These are phyloP conservation scores for Coleophora deauratella DNA, from an alignment of 2,888 invertebrate genomes.

Conservation along the genomic window DNA sequence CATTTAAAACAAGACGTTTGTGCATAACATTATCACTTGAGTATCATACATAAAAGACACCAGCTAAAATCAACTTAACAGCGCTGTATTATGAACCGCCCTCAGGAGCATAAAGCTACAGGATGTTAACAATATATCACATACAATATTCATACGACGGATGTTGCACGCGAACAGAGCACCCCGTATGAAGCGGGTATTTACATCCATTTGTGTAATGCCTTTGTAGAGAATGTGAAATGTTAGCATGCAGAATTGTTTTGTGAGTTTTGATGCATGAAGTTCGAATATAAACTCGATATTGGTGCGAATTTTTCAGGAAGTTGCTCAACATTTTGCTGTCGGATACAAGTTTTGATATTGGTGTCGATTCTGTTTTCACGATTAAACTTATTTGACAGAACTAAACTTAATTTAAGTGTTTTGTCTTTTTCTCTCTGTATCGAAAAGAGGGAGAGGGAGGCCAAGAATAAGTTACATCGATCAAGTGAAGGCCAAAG, in stretches of 20 bases:
- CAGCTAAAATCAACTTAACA: neutral
- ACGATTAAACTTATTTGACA: too few species aligned
- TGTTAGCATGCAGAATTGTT: conserved; percentile 18
- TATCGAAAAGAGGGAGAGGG: too few species aligned
- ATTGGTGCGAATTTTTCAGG: too few species aligned
- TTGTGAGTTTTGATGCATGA: conserved; percentile 6
- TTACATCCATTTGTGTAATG: conserved; percentile 27
- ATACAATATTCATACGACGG: conserved; percentile 45
- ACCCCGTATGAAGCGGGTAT: conserved; percentile 6
- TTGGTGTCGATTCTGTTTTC: too few species aligned
- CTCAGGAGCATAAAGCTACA: conserved; percentile 9
- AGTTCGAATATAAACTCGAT: neutral
- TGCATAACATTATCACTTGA: too few species aligned
- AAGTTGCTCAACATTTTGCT: neutral
- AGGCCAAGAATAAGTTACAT: too few species aligned
- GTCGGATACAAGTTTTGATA: neutral
- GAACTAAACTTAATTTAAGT: too few species aligned
- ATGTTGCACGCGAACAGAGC: conserved; percentile 23
- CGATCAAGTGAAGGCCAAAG: too few species aligned
- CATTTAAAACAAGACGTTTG: too few species aligned
- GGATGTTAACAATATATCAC: conserved; percentile 45
- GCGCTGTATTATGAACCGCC: neutral
- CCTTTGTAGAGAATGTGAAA: conserved; percentile 18
- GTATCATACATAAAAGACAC: too few species aligned
- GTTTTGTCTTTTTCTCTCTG: too few species aligned